Conservation (phyloP, 2,888 invertebrate species). For the Acleris laterana region DNA sequence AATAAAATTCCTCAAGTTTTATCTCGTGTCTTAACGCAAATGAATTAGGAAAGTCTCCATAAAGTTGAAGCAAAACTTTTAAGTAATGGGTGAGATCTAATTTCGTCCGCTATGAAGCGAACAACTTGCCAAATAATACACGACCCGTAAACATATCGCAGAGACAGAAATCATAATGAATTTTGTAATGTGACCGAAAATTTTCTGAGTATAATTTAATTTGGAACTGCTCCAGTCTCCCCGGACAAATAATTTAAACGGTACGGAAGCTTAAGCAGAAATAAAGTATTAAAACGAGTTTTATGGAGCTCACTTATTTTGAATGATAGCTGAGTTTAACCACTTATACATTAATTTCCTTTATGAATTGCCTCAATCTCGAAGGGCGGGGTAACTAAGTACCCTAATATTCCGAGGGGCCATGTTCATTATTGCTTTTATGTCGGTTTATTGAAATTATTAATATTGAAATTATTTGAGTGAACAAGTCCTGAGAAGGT, state of each 20-base stretch:
- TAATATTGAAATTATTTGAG: background rate
- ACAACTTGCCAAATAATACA: constrained; percentile 56
- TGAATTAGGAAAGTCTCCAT: background rate
- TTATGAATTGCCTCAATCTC: constrained; percentile 61
- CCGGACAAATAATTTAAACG: constrained; percentile 79
- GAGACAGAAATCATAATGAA: constrained; percentile 66
- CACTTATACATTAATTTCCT: constrained; percentile 69
- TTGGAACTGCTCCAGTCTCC: constrained; percentile 78
- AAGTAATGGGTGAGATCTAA: constrained; percentile 39
- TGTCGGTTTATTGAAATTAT: constrained; percentile 22
- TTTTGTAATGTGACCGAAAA: constrained; percentile 70
- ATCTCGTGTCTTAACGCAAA: no score
- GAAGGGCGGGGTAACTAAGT: constrained; percentile 25
- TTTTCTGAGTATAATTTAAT: constrained; percentile 79
- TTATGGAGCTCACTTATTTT: constrained; percentile 73
- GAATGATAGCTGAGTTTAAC: constrained; percentile 72
- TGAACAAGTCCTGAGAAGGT: no score
- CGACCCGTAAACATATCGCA: constrained; percentile 53
- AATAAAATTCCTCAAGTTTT: no score
- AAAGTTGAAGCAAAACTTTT: constrained; percentile 47
- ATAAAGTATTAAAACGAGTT: constrained; percentile 80
- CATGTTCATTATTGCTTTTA: constrained; percentile 22
- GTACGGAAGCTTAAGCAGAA: constrained; percentile 77
- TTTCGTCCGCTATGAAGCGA: constrained; percentile 47
- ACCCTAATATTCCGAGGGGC: constrained; percentile 26